Base-by-base conservation (phyloP, 2,113 vertebrate genomes). In the Oryzias melastigma region DNA sequence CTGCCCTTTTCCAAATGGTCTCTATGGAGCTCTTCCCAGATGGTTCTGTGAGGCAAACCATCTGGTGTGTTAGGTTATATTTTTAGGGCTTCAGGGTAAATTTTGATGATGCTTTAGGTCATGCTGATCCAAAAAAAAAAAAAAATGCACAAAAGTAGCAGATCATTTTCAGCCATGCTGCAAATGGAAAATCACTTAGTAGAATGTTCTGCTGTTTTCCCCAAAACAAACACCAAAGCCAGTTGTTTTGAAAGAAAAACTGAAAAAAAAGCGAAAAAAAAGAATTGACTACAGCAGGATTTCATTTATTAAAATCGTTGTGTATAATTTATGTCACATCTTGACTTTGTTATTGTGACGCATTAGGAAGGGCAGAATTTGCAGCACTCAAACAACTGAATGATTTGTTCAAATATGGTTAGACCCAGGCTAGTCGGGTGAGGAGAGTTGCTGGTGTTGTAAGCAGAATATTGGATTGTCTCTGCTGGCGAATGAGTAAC, bases 401-500 rank as follows among this genome's bases (percentile, higher is more conserved):
- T 71, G 5, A 71, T 82, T 79, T 69, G 59, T 65, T 64, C 70
- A 69, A 78, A 85, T 79, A 56, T 5, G 35, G 24, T 70, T 56
- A 54, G 22, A 67, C 78, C 73, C 62, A 53, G 51, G 58, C 58
- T 17, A 15, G 51, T 49, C 74, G 63, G 60, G 49, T 54, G 54
- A 44, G 51, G 43, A 62, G 57, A 43, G 53, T 65, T 68, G 59
- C 48, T 43, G 19, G 72, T 62, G 63, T 53, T 49, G 55, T 56
- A 65, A 80, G 66, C 52, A 50, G 77, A 82, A 69, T 78, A 81
- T 73, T 81, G 82, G 73, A 79, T 76, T 76, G 74, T 79, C 81
- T 87, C 68, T 81, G 70, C 69, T 64, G 76, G 52, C 60, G 63
- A 67, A 83, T 67, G 78, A 88, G 71, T 70, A 82, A 77, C 66